Base-by-base conservation (phyloP, 92 coral and sea anemone species). In the Porites evermanni region DNA sequence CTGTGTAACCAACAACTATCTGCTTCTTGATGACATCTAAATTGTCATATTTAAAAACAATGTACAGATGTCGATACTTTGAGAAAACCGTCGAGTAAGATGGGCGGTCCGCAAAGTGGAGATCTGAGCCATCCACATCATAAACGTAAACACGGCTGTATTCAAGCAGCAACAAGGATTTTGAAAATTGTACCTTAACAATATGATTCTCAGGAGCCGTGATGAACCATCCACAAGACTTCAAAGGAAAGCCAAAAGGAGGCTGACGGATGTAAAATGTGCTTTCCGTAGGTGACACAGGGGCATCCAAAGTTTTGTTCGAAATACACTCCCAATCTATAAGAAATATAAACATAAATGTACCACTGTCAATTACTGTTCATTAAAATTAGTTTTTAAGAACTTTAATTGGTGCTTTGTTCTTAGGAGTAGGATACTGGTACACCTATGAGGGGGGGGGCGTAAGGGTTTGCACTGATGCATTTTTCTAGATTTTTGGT, bases 141-240 rank as follows among this genome's bases (percentile, higher is more conserved):
- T 53, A 85, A 38, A 85, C 38, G 4, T 16, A 0, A 13, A 85
- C 78, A 13, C 6, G 19, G 8, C 69, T 21, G n/a, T 38, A 26
- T 18, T 13, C 12, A 44, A 51, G n/a, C 19, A 9, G 9, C 60
- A 0, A 2, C 2, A 8, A 70, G 18, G 53, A 10, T 12, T 10
- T 6, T 10, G 51, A 29, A 70, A 81, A 19, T 2, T 11, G 78
- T 16, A 81, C 70, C 79, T 16, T 59, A 20, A 85, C 67, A 11
- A 85, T 52, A 51, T 69, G 68, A 44, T 58, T 20, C 72, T 66
- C 70, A 2, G 89, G 78, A 50, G 89, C 89, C 0, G 60, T 66
- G n/a, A 85, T 76, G 65, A 67, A 75, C 89, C 89, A 85, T 14
- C 76, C 83, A 78, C 89, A 85, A 2, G 67, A 38, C 29, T 18